Evolutionary conservation across 2,888 invertebrate species (phyloP).

Genomic region (Epinotia nisella): DNA sequence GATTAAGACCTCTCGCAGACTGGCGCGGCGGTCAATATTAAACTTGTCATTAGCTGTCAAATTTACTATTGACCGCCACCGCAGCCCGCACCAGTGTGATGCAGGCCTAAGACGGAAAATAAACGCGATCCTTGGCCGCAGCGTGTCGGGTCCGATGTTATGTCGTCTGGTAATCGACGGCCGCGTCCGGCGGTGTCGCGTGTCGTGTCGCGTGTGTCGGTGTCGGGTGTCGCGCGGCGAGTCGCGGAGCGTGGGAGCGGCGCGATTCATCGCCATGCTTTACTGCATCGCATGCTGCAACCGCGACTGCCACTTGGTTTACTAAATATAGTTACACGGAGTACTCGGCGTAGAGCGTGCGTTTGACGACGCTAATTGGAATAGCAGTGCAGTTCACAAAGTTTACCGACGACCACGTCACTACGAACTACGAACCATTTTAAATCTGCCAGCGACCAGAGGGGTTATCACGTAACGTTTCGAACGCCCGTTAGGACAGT

Average conservation of each 20-base stretch:
- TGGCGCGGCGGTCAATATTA: no score
- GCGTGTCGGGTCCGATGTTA: neutral
- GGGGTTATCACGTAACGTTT: no score
- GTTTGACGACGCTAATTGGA: conserved; percentile 4
- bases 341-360: neutral
- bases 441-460: no score
- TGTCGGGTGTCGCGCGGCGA: neutral
- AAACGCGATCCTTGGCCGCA: no score
- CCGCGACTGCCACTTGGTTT: neutral
- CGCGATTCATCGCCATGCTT: neutral
- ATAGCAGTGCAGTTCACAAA: neutral
- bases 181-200: conserved; percentile 4
- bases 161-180: neutral
- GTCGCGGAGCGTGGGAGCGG: neutral
- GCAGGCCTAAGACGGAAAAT: no score
- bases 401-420: no score
- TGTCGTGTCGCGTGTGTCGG: conserved; percentile 2
- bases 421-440: no score
- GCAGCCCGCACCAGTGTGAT: no score
- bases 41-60: no score
- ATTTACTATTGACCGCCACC: no score
- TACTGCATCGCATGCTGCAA: neutral
- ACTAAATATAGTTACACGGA: neutral
- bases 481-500: no score
- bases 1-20: no score